A percentile compares a stretch with the other conserved stretches of the same genome.
These are phyloP conservation scores for Ibycter americanus DNA, from an alignment of 2,797 vertebrate species.

Conservation along the genomic window DNA sequence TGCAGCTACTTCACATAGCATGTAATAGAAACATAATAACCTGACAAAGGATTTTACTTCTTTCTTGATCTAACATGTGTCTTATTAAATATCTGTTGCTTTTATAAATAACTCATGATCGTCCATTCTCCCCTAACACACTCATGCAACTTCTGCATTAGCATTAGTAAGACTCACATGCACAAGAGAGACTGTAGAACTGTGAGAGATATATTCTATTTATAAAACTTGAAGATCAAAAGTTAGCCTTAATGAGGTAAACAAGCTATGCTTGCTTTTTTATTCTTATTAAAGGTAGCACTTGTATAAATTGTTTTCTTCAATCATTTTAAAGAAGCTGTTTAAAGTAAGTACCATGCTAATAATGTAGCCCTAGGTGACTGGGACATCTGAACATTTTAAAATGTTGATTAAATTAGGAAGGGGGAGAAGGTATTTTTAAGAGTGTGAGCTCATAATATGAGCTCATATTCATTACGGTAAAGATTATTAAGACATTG, in stretches of 20 bases:
- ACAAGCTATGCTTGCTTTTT: constrained; percentile 20
- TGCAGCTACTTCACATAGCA: not conserved
- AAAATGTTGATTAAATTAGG: constrained; percentile 57
- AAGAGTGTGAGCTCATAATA: not conserved
- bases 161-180: not conserved
- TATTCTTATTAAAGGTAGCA: constrained; percentile 31
- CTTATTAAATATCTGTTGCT: constrained; percentile 5
- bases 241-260: constrained; percentile 30
- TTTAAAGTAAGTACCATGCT: constrained; percentile 27
- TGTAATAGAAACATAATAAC: not conserved
- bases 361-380: constrained; percentile 50
- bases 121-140: not conserved
- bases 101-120: not conserved
- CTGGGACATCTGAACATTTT: constrained; percentile 23
- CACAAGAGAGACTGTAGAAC: not conserved
- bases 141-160: not conserved
- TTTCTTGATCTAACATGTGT: not conserved
- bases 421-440: constrained; percentile 6
- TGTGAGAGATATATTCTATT: not conserved
- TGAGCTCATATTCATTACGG: constrained; percentile 46
- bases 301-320: constrained; percentile 31
- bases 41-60: not conserved
- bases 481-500: constrained; percentile 53
- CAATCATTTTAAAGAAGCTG: constrained; percentile 17
- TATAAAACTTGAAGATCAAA: constrained; percentile 32